Evolutionary conservation across 2,888 invertebrate species (phyloP).

Genomic region (Archips xylosteana): DNA sequence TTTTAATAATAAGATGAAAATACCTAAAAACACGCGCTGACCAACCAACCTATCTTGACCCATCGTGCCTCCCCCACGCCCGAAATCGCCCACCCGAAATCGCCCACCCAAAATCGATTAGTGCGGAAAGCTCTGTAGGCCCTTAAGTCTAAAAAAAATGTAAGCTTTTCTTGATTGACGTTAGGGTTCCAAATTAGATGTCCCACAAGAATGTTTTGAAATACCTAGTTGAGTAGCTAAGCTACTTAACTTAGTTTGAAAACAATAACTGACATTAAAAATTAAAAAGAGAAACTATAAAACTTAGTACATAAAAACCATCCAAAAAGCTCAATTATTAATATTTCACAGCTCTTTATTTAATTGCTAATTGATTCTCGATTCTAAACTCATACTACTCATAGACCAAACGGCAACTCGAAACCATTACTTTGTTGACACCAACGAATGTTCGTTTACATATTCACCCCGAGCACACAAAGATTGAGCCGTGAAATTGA

Average conservation of each 20-base stretch:
- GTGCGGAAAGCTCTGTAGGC: too few relatives aligned
- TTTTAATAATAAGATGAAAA: too few relatives aligned
- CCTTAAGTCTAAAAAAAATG: too few relatives aligned
- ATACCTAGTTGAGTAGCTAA: background rate
- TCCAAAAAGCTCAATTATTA: background rate
- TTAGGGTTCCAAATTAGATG: too few relatives aligned
- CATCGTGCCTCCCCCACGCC: too few relatives aligned
- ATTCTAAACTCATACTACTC: conserved; percentile 58
- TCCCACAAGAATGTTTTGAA: too few relatives aligned
- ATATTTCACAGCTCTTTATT: conserved; percentile 41
- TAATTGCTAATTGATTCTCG: conserved; percentile 67
- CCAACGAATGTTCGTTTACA: conserved; percentile 83
- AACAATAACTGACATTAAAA: background rate
- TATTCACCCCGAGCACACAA: conserved; percentile 83
- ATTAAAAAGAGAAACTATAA: background rate
- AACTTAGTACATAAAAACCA: too few relatives aligned
- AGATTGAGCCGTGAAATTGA: conserved; percentile 85
- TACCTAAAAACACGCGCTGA: too few relatives aligned
- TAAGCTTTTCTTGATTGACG: too few relatives aligned
- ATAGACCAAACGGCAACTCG: conserved; percentile 78
- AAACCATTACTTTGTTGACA: conserved; percentile 84
- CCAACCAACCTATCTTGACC: too few relatives aligned
- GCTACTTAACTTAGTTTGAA: background rate
- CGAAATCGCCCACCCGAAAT: too few relatives aligned
- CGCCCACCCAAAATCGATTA: too few relatives aligned